These are phyloP conservation scores for Budorcas taxicolor DNA, from an alignment of 2,113 vertebrate genomes.

Conservation along the genomic window DNA sequence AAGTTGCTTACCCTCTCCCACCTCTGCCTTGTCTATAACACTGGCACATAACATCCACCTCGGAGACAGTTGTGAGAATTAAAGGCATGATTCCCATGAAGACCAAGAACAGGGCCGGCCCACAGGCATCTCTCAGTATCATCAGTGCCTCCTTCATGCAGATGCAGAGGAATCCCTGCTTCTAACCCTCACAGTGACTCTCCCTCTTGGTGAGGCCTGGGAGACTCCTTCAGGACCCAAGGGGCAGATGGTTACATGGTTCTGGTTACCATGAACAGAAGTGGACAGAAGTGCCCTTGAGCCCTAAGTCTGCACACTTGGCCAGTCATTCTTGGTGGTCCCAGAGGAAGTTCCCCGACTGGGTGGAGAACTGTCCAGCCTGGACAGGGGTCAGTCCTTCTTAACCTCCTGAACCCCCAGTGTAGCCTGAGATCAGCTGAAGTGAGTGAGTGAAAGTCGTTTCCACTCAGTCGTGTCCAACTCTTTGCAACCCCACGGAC, in stretches of 20 bases:
- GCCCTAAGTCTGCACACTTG: not conserved
- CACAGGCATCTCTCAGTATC: not conserved
- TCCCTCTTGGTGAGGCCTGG: not conserved
- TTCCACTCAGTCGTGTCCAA: not conserved
- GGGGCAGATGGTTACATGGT: fast-evolving
- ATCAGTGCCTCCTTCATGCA: not conserved
- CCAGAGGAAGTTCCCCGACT: not conserved
- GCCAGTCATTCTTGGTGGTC: fast-evolving
- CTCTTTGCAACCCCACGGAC: not conserved
- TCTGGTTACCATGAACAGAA: not conserved
- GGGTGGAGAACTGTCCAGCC: not conserved
- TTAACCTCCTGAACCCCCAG: not conserved
- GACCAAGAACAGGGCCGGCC: not conserved
- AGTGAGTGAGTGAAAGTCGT: not conserved
- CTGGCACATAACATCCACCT: not conserved
- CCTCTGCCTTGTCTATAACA: not conserved
- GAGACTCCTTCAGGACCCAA: not conserved
- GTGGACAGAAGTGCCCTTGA: not conserved
- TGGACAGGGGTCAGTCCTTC: not conserved
- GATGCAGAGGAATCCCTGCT: not conserved
- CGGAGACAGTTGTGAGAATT: not conserved
- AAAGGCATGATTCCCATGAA: not conserved
- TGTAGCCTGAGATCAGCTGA: not conserved
- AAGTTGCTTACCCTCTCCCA: not conserved
- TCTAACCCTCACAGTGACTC: not conserved